Base-by-base conservation (phyloP, 1,140 invertebrate species). In the Ruditapes philippinarum region DNA sequence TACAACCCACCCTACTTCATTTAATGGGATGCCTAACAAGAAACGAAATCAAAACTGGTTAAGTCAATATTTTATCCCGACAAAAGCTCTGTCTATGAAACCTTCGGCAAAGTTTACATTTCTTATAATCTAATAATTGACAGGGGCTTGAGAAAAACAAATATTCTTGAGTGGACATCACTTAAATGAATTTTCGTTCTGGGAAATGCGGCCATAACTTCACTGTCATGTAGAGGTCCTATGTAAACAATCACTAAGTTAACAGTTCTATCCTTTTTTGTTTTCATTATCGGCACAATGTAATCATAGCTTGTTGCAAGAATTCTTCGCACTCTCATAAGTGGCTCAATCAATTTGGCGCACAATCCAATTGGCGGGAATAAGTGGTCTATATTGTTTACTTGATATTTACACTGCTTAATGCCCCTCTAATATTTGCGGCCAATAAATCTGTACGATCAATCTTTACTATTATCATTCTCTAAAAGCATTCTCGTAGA, bases 361-460 rank as follows among this genome's bases (percentile, higher is more conserved):
- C 70, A 28, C 49, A 86, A 86, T 86, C 84, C 84, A 86, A 78
- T 78, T 57, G 73, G 28, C 73, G 74, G 22, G 42, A 28, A 40
- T 86, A 86, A 86, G 84, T 86, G 84, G 84, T 33, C 33, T 14
- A 17, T n/a, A 60, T 42, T 86, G 84, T 86, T 86, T 76, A 78
- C 70, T 65, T 78, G 70, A 42, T 86, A 86, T 86, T 86, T 78
- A 76, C 70, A 86, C 28, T 42, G 19, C 51, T 14, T 86, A 86
- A 86, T 86, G 68, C 70, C 57, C 38, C 51, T 42, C 49, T 36
- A 76, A n/a, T 76, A 42, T 51, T 45, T 0, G n/a, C 49, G 78
- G 68, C 49, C 84, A 76, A 86, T 86, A 85, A 85, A 86, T 76
- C 68, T 74, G 78, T 17, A 60, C 68, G 84, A 86, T 86, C 84